Evolutionary conservation across 1,140 invertebrate species (phyloP).

Genomic region (Temnothorax curvispinosus): DNA sequence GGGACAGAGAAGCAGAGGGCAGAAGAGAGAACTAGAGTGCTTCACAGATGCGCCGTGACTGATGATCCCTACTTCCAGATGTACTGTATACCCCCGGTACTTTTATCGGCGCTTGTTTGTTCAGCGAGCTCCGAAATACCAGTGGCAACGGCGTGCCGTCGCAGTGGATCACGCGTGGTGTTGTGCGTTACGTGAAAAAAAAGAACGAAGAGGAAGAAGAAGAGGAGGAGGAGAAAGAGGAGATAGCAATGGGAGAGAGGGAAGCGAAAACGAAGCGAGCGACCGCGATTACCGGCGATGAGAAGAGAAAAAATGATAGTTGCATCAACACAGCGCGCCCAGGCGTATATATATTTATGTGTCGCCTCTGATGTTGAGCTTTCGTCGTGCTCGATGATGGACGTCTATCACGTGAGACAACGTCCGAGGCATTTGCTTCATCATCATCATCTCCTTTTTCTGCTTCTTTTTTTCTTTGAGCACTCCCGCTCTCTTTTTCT

Average conservation of each 20-base stretch:
- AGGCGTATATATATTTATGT: constrained; percentile 68
- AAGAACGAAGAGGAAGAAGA: background rate
- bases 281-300: constrained; percentile 67
- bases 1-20: constrained; percentile 67
- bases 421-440: constrained; percentile 58
- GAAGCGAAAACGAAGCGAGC: constrained; percentile 52
- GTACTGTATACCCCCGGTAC: constrained; percentile 82
- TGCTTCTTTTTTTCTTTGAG: background rate
- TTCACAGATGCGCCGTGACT: constrained; percentile 85
- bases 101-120: constrained; percentile 85
- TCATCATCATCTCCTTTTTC: background rate
- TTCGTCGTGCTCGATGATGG: constrained; percentile 74
- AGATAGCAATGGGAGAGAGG: constrained; percentile 25
- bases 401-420: constrained; percentile 77
- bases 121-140: constrained; percentile 79
- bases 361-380: constrained; percentile 70
- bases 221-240: constrained; percentile 9
- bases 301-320: constrained; percentile 65
- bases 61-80: constrained; percentile 86
- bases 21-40: constrained; percentile 72
- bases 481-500: constrained; percentile 11
- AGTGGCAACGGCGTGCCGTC: constrained; percentile 70
- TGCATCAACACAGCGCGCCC: constrained; percentile 69
- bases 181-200: constrained; percentile 14
- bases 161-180: constrained; percentile 68